These are phyloP conservation scores for Crematogaster levior DNA, from an alignment of 2,888 invertebrate genomes.

Conservation along the genomic window DNA sequence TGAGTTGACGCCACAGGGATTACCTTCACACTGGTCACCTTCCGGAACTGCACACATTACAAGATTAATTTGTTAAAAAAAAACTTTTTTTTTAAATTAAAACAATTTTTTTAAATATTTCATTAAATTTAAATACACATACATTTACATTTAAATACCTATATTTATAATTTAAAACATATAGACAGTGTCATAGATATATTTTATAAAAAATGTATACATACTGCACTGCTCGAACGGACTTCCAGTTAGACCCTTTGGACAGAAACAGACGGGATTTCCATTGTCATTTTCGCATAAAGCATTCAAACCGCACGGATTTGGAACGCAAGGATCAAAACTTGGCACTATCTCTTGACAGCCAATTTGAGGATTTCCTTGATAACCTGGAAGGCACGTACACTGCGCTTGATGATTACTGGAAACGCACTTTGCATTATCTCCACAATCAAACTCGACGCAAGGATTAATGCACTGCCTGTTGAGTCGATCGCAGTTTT, in stretches of 20 bases:
- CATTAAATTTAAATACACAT: background rate
- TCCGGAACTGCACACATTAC: slow-evolving; percentile 90
- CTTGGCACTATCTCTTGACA: slow-evolving; percentile 89
- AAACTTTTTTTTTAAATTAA: slow-evolving; percentile 9
- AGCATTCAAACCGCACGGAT: slow-evolving; percentile 95
- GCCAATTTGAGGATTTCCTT: slow-evolving; percentile 91
- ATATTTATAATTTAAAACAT: background rate
- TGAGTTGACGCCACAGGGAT: slow-evolving; percentile 94
- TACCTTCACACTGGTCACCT: slow-evolving; percentile 93
- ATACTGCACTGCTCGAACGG: slow-evolving; percentile 96
- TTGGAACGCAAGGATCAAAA: slow-evolving; percentile 92
- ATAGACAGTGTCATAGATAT: background rate
- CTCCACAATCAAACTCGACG: slow-evolving; percentile 91
- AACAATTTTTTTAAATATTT: too few species aligned
- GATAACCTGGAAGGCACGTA: slow-evolving; percentile 92
- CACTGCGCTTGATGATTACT: slow-evolving; percentile 92
- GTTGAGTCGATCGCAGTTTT: slow-evolving; percentile 94
- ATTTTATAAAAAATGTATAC: slow-evolving; percentile 84
- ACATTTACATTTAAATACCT: background rate
- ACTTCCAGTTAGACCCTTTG: slow-evolving; percentile 95
- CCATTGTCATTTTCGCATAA: slow-evolving; percentile 94
- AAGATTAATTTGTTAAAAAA: slow-evolving; percentile 1
- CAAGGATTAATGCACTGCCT: slow-evolving; percentile 94
- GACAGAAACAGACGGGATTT: slow-evolving; percentile 95
- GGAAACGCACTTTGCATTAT: slow-evolving; percentile 93